A percentile compares a stretch with the other conserved stretches of the same genome.
These are phyloP conservation scores for Trissonchulus sp. DNA, from an alignment of 2,888 invertebrate species.

Conservation along the genomic window DNA sequence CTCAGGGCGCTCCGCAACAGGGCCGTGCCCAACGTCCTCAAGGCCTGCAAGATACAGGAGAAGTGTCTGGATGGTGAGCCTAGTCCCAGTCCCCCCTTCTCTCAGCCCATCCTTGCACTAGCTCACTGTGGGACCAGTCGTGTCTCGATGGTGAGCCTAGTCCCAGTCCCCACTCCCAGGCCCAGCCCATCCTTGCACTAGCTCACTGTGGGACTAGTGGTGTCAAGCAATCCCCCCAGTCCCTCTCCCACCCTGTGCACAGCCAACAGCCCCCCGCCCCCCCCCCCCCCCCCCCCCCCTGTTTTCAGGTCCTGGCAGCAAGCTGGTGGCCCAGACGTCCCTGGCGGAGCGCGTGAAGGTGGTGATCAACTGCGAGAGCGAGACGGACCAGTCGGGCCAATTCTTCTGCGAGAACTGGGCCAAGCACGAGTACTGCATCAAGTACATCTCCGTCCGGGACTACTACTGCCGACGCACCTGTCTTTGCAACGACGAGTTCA, in stretches of 20 bases:
- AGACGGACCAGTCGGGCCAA: slow-evolving; percentile 21
- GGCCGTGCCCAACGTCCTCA: slow-evolving; percentile 9
- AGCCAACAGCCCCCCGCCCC: too few species aligned
- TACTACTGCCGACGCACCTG: slow-evolving; percentile 22
- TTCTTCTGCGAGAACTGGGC: slow-evolving; percentile 24
- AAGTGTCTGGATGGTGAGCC: not conserved
- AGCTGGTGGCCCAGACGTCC: not conserved
- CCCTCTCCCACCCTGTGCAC: too few species aligned
- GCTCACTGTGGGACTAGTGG: too few species aligned
- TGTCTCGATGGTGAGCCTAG: too few species aligned
- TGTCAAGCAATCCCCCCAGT: too few species aligned
- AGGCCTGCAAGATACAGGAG: not conserved
- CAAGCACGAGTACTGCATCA: slow-evolving; percentile 22
- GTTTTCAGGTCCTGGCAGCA: not conserved
- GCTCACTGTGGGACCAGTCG: too few species aligned
- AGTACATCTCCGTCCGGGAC: slow-evolving; percentile 20
- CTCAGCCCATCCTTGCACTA: too few species aligned
- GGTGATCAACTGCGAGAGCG: slow-evolving; percentile 11
- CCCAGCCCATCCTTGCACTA: too few species aligned
- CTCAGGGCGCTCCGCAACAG: not conserved
- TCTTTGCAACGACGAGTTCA: slow-evolving; percentile 20
- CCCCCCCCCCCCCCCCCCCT: too few species aligned
- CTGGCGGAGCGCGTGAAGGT: not conserved
- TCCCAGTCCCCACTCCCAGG: too few species aligned
- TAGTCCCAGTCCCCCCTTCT: too few species aligned